Conservation (phyloP, 2,888 invertebrate genomes). For the Thelaira solivaga region DNA sequence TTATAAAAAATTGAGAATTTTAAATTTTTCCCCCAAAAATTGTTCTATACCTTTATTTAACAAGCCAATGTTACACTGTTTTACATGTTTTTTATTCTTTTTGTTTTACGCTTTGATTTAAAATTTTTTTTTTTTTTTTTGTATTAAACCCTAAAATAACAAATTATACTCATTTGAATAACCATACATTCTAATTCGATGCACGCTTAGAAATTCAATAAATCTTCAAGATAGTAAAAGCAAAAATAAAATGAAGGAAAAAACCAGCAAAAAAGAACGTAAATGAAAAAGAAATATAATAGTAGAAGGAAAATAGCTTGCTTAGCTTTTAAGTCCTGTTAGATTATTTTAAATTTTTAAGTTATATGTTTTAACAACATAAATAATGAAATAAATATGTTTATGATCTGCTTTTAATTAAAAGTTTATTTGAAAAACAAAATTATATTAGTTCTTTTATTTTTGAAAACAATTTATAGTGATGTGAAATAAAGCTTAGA, state of each 20-base stretch:
- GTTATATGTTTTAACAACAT: no score
- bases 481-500: no score
- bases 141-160: constrained; percentile 34
- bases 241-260: background rate
- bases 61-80: constrained; percentile 6
- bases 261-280: background rate
- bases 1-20: background rate
- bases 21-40: background rate
- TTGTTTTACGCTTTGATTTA: background rate
- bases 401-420: no score
- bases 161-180: constrained; percentile 60
- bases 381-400: no score
- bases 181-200: constrained; percentile 51
- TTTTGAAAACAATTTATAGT: no score
- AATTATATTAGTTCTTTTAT: no score
- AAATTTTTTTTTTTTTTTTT: background rate
- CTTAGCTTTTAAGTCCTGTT: no score
- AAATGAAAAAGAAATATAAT: no score
- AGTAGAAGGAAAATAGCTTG: no score
- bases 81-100: background rate
- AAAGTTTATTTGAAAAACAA: no score
- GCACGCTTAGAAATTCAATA: constrained; percentile 60
- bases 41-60: constrained; percentile 32
- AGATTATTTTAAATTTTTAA: no score
- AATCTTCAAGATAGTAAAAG: constrained; percentile 50